A percentile compares a stretch with the other conserved stretches of the same genome.
phyloP scores from a whole-genome alignment of 2,797 vertebrate species.

The Neoniphon sammara region DNA sequence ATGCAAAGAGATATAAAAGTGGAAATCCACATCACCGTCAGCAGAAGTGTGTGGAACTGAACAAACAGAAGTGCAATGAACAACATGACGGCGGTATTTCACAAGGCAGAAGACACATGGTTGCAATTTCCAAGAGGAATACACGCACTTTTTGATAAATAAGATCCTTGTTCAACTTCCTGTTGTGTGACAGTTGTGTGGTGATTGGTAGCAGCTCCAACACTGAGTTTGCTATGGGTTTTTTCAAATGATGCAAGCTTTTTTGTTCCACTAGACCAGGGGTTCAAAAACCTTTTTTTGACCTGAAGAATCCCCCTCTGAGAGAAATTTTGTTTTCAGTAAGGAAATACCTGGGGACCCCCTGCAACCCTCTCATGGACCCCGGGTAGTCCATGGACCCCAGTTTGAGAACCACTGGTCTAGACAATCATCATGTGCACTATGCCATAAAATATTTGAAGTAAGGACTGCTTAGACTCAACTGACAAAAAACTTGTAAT shows the following conservation, averaged over 20 bases:
- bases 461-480: too few relatives aligned
- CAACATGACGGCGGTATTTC: background rate
- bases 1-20: background rate
- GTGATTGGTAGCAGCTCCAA: background rate
- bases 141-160: constrained; percentile 49
- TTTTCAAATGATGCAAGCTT: background rate
- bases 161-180: constrained; percentile 44
- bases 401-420: too few relatives aligned
- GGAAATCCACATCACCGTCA: background rate
- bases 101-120: background rate
- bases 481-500: too few relatives aligned
- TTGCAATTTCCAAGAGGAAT: constrained; percentile 51
- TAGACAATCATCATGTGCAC: too few relatives aligned
- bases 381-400: too few relatives aligned
- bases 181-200: constrained; percentile 22
- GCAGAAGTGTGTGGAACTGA: background rate
- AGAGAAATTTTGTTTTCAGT: too few relatives aligned
- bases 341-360: too few relatives aligned
- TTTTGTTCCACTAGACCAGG: background rate
- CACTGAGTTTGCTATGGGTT: background rate
- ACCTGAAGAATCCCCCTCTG: too few relatives aligned
- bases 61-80: background rate
- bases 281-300: too few relatives aligned
- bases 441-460: too few relatives aligned
- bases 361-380: too few relatives aligned